Conservation (phyloP, 2,888 invertebrate species). For the Rhimphoctona megacephalus region DNA sequence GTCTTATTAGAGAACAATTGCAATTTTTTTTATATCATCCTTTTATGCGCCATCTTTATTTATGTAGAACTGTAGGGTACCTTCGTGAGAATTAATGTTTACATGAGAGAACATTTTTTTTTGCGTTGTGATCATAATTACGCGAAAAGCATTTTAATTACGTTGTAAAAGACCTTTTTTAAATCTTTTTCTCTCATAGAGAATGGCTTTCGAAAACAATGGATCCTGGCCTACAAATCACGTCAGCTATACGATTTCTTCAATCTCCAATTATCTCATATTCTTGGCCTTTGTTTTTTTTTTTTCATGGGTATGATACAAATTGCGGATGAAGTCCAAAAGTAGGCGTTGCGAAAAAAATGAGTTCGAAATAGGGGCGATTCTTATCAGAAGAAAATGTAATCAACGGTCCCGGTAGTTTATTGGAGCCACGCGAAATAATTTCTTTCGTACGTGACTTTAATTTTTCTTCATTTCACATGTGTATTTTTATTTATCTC, state of each 20-base stretch:
- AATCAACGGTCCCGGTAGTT: constrained; percentile 13
- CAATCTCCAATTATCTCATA: constrained; percentile 26
- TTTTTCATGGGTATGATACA: not conserved
- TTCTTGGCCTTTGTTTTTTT: constrained; percentile 9
- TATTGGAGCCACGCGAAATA: constrained; percentile 29
- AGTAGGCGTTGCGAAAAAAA: constrained; percentile 38
- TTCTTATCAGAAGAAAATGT: constrained; percentile 51
- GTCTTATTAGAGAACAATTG: constrained; percentile 7
- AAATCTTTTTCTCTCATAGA: not conserved
- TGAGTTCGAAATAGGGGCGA: constrained; percentile 56
- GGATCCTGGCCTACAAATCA: not conserved
- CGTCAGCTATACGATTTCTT: constrained; percentile 6
- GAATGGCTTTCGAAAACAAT: not conserved
- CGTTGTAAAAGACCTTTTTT: not conserved
- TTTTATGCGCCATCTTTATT: not conserved
- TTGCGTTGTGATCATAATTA: not conserved
- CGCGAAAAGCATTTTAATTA: not conserved
- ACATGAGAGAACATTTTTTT: not conserved
- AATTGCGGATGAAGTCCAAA: not conserved
- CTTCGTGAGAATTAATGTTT: not conserved
- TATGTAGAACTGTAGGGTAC: not conserved
- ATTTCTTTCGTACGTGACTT: constrained; percentile 25
- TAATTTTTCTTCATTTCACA: not conserved
- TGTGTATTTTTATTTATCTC: not conserved
- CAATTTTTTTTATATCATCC: not conserved